A percentile compares a stretch with the other conserved stretches of the same genome.
phyloP scores from a whole-genome alignment of 2,797 vertebrate species.

The Pristis pectinata region DNA sequence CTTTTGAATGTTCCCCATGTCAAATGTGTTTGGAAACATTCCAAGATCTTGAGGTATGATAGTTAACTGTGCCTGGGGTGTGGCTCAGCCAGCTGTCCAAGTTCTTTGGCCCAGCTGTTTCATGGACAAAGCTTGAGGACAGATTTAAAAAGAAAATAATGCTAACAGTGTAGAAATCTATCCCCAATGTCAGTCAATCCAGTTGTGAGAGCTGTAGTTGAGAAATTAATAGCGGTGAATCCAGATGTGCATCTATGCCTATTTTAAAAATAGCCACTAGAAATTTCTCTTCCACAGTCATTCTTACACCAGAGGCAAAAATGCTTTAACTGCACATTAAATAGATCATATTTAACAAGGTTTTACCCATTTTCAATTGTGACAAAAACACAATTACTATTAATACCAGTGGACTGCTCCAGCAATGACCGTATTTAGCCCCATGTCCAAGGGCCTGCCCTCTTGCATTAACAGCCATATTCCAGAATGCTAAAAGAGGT shows the following conservation, averaged over 20 bases:
- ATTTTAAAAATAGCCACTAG: neutral
- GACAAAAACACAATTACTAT: neutral
- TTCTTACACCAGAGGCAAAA: neutral
- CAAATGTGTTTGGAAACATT: too few species aligned
- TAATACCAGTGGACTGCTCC: neutral
- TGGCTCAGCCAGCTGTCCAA: too few species aligned
- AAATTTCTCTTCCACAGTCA: neutral
- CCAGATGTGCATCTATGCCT: too few species aligned
- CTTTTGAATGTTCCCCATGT: too few species aligned
- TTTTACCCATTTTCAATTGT: neutral
- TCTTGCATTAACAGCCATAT: neutral
- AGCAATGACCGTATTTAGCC: neutral
- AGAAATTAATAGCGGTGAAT: neutral
- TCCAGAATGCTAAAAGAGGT: neutral
- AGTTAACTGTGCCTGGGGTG: too few species aligned
- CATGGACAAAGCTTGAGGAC: too few species aligned
- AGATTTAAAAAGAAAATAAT: neutral
- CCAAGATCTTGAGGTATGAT: too few species aligned
- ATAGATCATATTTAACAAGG: neutral
- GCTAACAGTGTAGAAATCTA: neutral
- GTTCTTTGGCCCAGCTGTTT: too few species aligned
- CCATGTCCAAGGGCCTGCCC: neutral
- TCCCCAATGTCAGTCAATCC: neutral
- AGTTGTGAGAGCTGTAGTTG: neutral
- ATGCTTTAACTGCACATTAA: neutral